These are phyloP conservation scores for Eutrigla gurnardus DNA, from an alignment of 2,797 vertebrate genomes.

Conservation along the genomic window DNA sequence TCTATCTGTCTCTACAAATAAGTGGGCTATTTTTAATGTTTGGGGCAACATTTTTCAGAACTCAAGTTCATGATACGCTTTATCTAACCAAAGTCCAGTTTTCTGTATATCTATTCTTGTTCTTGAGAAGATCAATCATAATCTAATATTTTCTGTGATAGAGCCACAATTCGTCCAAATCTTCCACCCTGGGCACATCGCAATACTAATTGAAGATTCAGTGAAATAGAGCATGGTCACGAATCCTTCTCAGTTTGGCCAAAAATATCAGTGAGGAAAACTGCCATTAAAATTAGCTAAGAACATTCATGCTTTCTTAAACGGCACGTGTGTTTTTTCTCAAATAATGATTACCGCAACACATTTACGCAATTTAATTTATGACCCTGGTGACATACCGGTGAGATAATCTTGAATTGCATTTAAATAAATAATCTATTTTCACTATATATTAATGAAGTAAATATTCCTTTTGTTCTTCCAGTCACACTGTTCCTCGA, in stretches of 20 bases:
- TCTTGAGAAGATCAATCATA: background rate
- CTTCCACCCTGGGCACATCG: background rate
- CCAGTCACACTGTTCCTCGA: constrained; percentile 33
- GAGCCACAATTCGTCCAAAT: background rate
- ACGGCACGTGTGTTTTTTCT: background rate
- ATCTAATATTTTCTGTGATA: background rate
- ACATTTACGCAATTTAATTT: background rate
- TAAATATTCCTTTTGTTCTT: background rate
- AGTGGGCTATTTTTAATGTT: background rate
- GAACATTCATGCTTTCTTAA: background rate
- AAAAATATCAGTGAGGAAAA: background rate
- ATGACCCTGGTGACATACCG: background rate
- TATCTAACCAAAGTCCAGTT: background rate
- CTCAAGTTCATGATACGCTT: background rate
- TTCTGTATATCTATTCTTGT: background rate
- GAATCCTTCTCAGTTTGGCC: background rate
- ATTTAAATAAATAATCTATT: background rate
- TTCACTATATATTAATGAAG: background rate
- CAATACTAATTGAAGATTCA: background rate
- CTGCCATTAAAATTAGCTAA: background rate
- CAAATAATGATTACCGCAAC: background rate
- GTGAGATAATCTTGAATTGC: background rate
- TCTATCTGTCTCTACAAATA: background rate
- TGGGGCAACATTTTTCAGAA: background rate
- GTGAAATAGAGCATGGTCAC: background rate